Evolutionary conservation across 2,888 invertebrate species (phyloP), one percentile per base, ranked within the genome.

Genomic region (Drosophila leonis): DNA sequence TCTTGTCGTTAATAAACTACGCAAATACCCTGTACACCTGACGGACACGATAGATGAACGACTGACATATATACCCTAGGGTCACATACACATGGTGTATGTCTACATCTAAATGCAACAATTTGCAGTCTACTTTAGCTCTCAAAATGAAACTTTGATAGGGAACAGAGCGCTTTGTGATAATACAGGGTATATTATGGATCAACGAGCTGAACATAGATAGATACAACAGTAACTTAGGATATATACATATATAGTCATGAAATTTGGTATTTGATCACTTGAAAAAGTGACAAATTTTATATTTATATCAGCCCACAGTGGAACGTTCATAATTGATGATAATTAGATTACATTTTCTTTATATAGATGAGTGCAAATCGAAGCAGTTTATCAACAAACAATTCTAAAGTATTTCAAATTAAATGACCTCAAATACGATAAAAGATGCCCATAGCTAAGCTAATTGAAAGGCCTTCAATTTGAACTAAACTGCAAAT

Each of bases 11-110:
- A 41, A 31, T 31, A 20, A 41, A 52, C 39, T 39, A 31, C 24
- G 24, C 27, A 31, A 27, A 55, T 69, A 68, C 48, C 41, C 46
- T 69, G 60, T 42, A 66, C 15, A 20, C 13, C 27, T 35, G 24
- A 33, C 1, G 2, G 7, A 4, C 4, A 35, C 10, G n/a, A n/a
- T 8, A 59, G 10, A 20, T 59, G 29, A 13, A 10, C 59, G 29
- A 39, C 48, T 15, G 20, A 10, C n/a, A n/a, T 4, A 4, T 15
- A 35, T 44, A 35, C 7, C 12, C 18, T 54, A 10, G 2, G 20
- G 6, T 31, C 6, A 31, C 6, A 31, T 12, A 10, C 1, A 18
- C 15, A 9, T 29, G 2, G 9, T 49, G 1, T 13, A 13, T 31
- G 6, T n/a, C 27, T 9, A n/a, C n/a, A 18, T n/a, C n/a, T 12